A percentile compares a stretch with the other conserved stretches of the same genome.
Conservation (phyloP, 2,888 invertebrate species). For the Cryptus viduatorius region DNA sequence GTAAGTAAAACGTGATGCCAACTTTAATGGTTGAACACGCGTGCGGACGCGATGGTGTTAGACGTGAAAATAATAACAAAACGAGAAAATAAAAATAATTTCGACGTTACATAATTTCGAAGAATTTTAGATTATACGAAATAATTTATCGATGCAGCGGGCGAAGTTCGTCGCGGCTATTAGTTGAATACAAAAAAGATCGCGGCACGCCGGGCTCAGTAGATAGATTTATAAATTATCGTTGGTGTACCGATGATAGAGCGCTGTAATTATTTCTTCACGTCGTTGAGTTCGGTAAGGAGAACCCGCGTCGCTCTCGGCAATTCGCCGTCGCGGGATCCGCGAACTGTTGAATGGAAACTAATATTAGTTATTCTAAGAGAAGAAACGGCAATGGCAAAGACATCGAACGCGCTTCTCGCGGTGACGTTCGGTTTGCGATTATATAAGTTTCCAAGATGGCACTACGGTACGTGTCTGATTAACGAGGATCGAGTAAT, state of each 20-base stretch:
- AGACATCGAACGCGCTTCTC: not conserved
- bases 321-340: slow-evolving; percentile 18
- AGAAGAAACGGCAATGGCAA: not conserved
- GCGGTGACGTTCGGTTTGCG: not conserved
- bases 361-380: slow-evolving; percentile 49
- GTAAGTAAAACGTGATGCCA: not conserved
- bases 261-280: slow-evolving; percentile 42
- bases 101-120: not conserved
- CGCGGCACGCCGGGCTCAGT: not conserved
- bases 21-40: not conserved
- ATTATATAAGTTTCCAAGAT: not conserved
- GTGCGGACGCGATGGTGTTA: not conserved
- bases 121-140: not conserved
- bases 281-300: slow-evolving; percentile 46
- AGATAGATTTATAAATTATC: slow-evolving; percentile 46
- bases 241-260: not conserved
- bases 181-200: not conserved
- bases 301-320: not conserved
- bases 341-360: slow-evolving; percentile 51
- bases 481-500: too few species aligned
- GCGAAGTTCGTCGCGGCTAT: not conserved
- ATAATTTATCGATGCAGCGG: not conserved
- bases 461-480: too few species aligned
- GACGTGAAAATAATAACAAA: not conserved
- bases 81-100: not conserved